phyloP scores from a whole-genome alignment of 2,113 vertebrate genomes.

The Leptodactylus fuscus region DNA sequence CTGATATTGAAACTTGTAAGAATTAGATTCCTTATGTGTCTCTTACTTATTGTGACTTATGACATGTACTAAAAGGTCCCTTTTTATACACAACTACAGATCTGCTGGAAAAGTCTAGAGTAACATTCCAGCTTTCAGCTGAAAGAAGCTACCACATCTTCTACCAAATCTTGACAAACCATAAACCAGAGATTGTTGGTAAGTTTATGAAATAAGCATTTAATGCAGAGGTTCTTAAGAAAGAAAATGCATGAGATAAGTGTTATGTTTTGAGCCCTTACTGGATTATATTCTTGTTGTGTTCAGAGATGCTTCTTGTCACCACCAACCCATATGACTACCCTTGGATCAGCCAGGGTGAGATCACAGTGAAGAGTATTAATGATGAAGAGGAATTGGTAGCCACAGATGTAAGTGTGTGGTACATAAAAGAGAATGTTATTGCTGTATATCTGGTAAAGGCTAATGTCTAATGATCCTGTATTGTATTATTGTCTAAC shows the following conservation, averaged over 20 bases:
- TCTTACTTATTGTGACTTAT: slow-evolving; percentile 12
- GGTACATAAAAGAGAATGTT: background rate
- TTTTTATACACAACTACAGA: slow-evolving; percentile 63
- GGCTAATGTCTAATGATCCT: background rate
- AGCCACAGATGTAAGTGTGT: slow-evolving; percentile 64
- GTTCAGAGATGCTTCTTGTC: slow-evolving; percentile 68
- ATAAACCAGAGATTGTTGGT: slow-evolving; percentile 73
- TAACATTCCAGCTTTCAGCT: slow-evolving; percentile 70
- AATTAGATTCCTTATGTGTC: too few species aligned
- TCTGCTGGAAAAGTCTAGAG: slow-evolving; percentile 72
- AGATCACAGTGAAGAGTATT: slow-evolving; percentile 70
- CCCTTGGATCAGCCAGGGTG: slow-evolving; percentile 62
- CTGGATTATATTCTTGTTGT: slow-evolving; percentile 66
- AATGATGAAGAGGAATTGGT: slow-evolving; percentile 63
- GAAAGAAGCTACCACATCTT: slow-evolving; percentile 75
- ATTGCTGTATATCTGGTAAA: too few species aligned
- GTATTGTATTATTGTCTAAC: too few species aligned
- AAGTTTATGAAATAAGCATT: slow-evolving; percentile 4
- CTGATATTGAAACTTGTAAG: slow-evolving; percentile 85
- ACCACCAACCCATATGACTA: slow-evolving; percentile 75
- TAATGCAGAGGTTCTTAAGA: too few species aligned
- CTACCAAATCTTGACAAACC: slow-evolving; percentile 74
- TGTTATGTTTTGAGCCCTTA: background rate
- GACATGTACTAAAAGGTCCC: too few species aligned
- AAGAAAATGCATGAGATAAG: too few species aligned